Base-by-base conservation (phyloP, 2,797 vertebrate genomes). In the Ataeniobius toweri region DNA sequence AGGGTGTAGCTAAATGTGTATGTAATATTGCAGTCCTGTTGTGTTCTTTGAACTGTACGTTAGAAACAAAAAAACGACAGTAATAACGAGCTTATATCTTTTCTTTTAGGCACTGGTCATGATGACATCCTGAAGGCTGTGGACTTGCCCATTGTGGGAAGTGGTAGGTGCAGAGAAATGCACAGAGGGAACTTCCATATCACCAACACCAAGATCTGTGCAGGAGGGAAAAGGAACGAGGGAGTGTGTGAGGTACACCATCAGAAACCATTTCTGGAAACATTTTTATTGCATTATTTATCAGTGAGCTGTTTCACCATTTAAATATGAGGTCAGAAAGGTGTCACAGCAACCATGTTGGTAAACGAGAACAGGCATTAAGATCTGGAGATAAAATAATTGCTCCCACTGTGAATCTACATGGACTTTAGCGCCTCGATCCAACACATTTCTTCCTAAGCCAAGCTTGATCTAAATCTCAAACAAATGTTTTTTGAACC, bases 181-280 rank as follows among this genome's bases (percentile, higher is more conserved):
- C 97, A 98, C 89, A 95, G 96, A 91, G 96, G 97, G 48, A 97
- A 94, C 85, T 93, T 99, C 83, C 96, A 94, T 67, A 96, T 99
- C 89, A 97, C 95, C 82, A 96, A 97, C 69, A 96, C 96, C 78
- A 97, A 97, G 95, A 96, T 99, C 87, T 99, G 98, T 86, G 98
- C 98, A 61, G 97, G 97, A 56, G 98, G 98, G 81, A 96, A 90
- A 70, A 91, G 94, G 50, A 96, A 96, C 78, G 95, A 98, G 86
- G 98, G 97, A 80, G 97, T 98, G 75, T 99, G 98, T 86, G 98
- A 99, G 97, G 98, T 99, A 96, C 96, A 85, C 73, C 63, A 58
- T 71, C 65, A 41, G 31, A 26, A 75, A 65, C 59, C 51, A 6
- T 73, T 76, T 18, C 20, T 70, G 26, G 22, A 46, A 69, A 46